These are phyloP conservation scores for Pseudoips prasinana DNA, from an alignment of 2,888 invertebrate genomes.

Conservation along the genomic window DNA sequence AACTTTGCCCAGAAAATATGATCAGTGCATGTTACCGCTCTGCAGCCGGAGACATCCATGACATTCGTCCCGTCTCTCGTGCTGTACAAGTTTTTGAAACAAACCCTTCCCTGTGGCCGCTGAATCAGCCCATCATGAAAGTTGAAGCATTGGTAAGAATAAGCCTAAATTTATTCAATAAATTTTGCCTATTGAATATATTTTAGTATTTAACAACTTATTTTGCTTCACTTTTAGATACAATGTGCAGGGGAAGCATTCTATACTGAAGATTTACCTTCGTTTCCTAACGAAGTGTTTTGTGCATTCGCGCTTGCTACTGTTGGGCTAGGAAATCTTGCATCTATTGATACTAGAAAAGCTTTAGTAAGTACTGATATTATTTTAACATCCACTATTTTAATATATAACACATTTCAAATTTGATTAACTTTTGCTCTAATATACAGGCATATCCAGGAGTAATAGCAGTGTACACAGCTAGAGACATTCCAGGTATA, in stretches of 20 bases:
- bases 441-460: constrained; percentile 83
- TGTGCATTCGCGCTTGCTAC: constrained; percentile 83
- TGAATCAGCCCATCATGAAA: constrained; percentile 85
- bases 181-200: no score
- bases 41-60: constrained; percentile 59
- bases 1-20: constrained; percentile 65
- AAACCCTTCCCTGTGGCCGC: constrained; percentile 82
- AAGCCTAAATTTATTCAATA: no score
- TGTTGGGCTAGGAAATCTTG: constrained; percentile 77
- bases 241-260: constrained; percentile 86
- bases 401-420: neutral
- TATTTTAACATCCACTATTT: neutral
- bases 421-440: no score
- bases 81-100: constrained; percentile 83
- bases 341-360: constrained; percentile 77
- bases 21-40: constrained; percentile 61
- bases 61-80: constrained; percentile 77
- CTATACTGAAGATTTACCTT: constrained; percentile 84
- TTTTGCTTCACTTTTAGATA: constrained; percentile 46
- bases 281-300: constrained; percentile 82
- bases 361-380: constrained; percentile 83
- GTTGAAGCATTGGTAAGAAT: constrained; percentile 75
- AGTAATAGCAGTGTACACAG: constrained; percentile 83
- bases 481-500: constrained; percentile 85
- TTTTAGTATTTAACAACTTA: no score